Evolutionary conservation across 1,140 invertebrate genomes (phyloP).

Genomic region (Arctopsyche grandis): DNA sequence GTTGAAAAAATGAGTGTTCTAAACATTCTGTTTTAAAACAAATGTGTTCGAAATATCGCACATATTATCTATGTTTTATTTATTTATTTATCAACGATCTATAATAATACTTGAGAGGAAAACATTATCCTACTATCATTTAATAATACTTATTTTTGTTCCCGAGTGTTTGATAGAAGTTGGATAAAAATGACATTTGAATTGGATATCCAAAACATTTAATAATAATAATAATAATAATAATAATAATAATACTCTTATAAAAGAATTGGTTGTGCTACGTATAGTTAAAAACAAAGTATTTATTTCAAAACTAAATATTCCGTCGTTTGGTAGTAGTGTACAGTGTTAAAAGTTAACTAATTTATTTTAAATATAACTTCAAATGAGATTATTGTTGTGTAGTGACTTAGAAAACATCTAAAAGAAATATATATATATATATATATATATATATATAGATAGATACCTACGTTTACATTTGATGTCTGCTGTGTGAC

Average conservation of each 20-base stretch:
- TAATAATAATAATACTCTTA: no score
- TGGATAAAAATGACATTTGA: neutral
- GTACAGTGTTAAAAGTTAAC: constrained; percentile 20
- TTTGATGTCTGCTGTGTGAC: no score
- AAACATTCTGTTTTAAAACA: constrained; percentile 2
- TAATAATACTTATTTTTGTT: neutral
- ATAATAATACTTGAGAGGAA: neutral
- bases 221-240: neutral
- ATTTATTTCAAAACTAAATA: constrained; percentile 25
- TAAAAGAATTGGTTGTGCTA: constrained; percentile 34
- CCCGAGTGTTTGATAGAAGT: neutral
- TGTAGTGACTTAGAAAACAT: neutral
- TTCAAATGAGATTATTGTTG: neutral
- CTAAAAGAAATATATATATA: no score
- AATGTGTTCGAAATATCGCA: neutral
- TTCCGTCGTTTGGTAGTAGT: neutral
- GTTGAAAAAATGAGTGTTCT: constrained; percentile 7
- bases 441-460: no score
- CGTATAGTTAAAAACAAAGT: neutral
- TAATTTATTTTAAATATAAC: neutral
- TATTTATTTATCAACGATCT: constrained; percentile 17
- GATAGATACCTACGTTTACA: no score
- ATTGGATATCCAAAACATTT: constrained; percentile 10
- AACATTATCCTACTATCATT: neutral
- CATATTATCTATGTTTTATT: constrained; percentile 9